Base-by-base conservation (phyloP, 2,888 invertebrate species). In the Megastigmus dorsalis region DNA sequence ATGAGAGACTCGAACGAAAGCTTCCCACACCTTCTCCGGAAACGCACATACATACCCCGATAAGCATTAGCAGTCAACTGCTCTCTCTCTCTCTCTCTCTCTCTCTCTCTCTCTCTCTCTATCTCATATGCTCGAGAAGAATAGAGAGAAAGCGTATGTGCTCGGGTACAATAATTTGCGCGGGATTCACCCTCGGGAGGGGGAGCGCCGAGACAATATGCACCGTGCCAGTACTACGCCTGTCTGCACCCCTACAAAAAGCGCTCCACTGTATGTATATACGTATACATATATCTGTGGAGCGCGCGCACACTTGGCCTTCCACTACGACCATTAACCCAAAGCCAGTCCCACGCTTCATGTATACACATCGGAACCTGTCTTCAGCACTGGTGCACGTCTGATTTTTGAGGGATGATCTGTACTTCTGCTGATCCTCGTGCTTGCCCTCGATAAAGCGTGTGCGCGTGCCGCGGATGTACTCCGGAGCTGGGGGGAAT, bases 311-410 rank as follows among this genome's bases (percentile, higher is more conserved):
- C 48, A 36, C 45, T 26, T 20, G 57, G 38, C 41, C n/a, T n/a
- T n/a, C n/a, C n/a, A n/a, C n/a, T n/a, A n/a, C 54, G 54, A 45
- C 57, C 77, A 67, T 68, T 74, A 75, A 70, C 73, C 54, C 33
- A 50, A 55, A 72, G 69, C 82, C 77, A 83, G 82, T 84, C 84
- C 83, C 84, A 85, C 84, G 84, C 83, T 84, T 79, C 84, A 81
- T 84, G 84, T 84, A 84, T 78, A 18, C 80, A 78, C 59, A 76
- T 79, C 75, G 78, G 79, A 79, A 84, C 84, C 84, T 85, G 84
- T 79, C 80, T 73, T 75, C 79, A 78, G 82, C 83, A 85, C 82
- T 81, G 70, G 80, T 78, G 82, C 83, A n/a, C n/a, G 83, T 38
- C 15, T 45, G 63, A 72, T 76, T 65, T 54, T 69, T 60, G 63